A percentile compares a stretch with the other conserved stretches of the same genome.
Conservation (phyloP, 2,888 invertebrate genomes). For the Melanostoma mellinum region DNA sequence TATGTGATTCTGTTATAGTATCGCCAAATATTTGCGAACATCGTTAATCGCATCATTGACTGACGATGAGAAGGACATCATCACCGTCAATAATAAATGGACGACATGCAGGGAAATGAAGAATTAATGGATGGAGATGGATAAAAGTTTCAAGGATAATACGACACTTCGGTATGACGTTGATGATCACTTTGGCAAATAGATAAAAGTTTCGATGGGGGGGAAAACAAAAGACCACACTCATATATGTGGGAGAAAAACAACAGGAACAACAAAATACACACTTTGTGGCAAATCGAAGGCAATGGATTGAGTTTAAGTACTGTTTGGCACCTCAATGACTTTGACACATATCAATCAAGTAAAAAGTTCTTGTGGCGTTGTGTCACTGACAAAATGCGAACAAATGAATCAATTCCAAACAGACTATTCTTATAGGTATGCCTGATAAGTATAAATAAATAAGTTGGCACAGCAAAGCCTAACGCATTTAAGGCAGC, state of each 20-base stretch:
- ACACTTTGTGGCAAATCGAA: conserved; percentile 24
- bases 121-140: conserved; percentile 30
- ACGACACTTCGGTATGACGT: conserved; percentile 48
- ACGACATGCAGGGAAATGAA: conserved; percentile 33
- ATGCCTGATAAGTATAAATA: too few relatives aligned
- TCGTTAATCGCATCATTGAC: conserved; percentile 73
- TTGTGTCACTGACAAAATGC: background rate
- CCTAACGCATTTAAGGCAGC: too few relatives aligned
- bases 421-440: too few relatives aligned
- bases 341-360: conserved; percentile 1
- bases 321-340: conserved; percentile 20
- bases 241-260: background rate
- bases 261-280: too few relatives aligned
- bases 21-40: conserved; percentile 71
- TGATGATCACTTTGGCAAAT: conserved; percentile 60
- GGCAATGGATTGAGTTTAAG: conserved; percentile 6
- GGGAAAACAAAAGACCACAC: conserved; percentile 38
- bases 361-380: background rate
- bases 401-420: background rate
- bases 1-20: conserved; percentile 39
- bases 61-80: conserved; percentile 66
- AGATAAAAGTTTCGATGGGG: conserved; percentile 7
- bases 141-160: conserved; percentile 61
- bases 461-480: too few relatives aligned
- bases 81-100: conserved; percentile 51